Evolutionary conservation across 2,113 vertebrate genomes (phyloP).

Genomic region (Ictalurus furcatus): DNA sequence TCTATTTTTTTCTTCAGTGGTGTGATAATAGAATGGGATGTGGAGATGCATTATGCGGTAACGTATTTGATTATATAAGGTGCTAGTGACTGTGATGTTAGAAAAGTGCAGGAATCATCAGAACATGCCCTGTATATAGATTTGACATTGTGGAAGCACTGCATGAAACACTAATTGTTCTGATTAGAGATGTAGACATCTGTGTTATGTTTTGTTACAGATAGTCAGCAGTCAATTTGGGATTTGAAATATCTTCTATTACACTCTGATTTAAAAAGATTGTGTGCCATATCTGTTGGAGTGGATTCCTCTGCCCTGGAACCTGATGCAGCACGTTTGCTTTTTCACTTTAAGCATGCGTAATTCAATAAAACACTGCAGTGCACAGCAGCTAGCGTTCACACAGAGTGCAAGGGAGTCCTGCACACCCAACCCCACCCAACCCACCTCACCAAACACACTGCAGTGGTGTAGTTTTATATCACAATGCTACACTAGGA

Average conservation of each 20-base stretch:
- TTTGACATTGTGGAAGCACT: background rate
- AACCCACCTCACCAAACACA: background rate
- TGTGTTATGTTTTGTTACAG: background rate
- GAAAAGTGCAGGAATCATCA: background rate
- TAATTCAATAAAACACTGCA: slow-evolving; percentile 46
- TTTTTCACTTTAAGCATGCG: slow-evolving; percentile 16
- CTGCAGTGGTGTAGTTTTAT: background rate
- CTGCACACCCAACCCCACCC: background rate
- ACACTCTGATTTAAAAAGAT: background rate
- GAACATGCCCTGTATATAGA: background rate
- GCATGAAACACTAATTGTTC: background rate
- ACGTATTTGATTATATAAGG: background rate
- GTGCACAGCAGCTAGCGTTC: slow-evolving; percentile 16
- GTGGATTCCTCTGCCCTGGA: background rate
- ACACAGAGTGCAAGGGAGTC: background rate
- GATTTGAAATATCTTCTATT: background rate
- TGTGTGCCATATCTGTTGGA: background rate
- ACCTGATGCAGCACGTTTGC: slow-evolving; percentile 24
- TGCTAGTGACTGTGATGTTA: background rate
- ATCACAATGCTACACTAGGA: background rate
- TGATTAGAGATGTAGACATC: background rate
- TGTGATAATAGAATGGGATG: background rate
- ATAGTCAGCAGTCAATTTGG: background rate
- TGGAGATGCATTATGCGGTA: background rate
- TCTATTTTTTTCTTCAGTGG: background rate